Conservation (phyloP, 2,113 vertebrate genomes). For the Agelaius phoeniceus region DNA sequence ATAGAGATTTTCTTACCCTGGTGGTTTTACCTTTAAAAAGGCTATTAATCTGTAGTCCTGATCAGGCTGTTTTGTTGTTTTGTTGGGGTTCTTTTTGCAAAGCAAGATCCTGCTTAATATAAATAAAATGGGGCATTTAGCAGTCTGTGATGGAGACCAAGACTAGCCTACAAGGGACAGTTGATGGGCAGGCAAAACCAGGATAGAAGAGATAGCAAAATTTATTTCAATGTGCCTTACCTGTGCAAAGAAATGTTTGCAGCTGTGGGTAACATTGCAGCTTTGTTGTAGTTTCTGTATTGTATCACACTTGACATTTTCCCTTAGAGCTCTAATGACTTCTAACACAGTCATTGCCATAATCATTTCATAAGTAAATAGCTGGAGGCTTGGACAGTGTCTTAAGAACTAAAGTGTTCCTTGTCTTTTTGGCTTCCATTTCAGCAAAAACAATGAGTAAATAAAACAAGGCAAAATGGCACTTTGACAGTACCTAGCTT, state of each 20-base stretch:
- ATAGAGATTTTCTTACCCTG: background rate
- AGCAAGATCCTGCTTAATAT: background rate
- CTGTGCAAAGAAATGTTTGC: background rate
- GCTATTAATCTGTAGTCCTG: background rate
- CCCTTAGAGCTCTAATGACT: background rate
- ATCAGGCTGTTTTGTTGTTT: background rate
- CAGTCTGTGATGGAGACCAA: background rate
- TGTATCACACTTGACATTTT: background rate
- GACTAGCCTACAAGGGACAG: background rate
- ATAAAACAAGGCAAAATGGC: background rate
- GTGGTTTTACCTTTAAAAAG: background rate
- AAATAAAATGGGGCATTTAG: background rate
- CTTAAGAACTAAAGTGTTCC: background rate
- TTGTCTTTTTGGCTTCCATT: background rate
- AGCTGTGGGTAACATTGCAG: background rate
- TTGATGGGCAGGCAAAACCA: background rate
- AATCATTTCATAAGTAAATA: conserved; percentile 10
- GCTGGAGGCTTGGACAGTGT: conserved; percentile 2
- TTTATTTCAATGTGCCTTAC: background rate
- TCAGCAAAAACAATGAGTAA: background rate
- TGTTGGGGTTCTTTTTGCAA: background rate
- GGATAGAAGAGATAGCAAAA: background rate
- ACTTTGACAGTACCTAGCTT: background rate
- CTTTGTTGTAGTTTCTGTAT: background rate
- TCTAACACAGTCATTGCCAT: background rate